These are phyloP conservation scores for Prosopocoilus inquinatus DNA, from an alignment of 2,888 invertebrate genomes.

Conservation along the genomic window DNA sequence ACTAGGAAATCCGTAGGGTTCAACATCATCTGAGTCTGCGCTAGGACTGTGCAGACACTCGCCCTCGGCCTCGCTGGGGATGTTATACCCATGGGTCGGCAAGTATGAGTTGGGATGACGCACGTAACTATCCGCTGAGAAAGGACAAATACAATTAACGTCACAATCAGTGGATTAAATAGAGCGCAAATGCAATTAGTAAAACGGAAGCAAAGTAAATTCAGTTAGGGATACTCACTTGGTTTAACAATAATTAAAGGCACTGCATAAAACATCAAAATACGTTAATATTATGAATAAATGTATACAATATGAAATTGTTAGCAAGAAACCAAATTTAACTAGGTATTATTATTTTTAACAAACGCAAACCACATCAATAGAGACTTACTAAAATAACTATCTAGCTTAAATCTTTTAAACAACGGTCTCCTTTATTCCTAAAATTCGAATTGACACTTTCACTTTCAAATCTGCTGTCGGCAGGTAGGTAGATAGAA, in stretches of 20 bases:
- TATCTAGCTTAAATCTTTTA: slow-evolving; percentile 26
- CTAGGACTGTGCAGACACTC: slow-evolving; percentile 52
- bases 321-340: neutral
- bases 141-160: neutral
- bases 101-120: slow-evolving; percentile 83
- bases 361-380: neutral
- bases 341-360: neutral
- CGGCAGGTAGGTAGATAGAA: neutral
- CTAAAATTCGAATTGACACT: slow-evolving; percentile 23
- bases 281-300: slow-evolving; percentile 13
- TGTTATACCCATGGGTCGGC: slow-evolving; percentile 63
- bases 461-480: neutral
- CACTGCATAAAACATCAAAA: slow-evolving; percentile 49
- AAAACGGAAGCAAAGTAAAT: neutral
- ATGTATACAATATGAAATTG: neutral
- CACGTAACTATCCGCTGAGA: slow-evolving; percentile 63
- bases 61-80: slow-evolving; percentile 64
- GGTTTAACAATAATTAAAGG: slow-evolving; percentile 59
- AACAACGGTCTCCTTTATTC: slow-evolving; percentile 41
- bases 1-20: slow-evolving; percentile 54
- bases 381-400: slow-evolving; percentile 17
- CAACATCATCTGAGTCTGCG: slow-evolving; percentile 52
- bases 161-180: slow-evolving; percentile 6
- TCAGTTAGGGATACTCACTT: slow-evolving; percentile 46
- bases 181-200: neutral